Evolutionary conservation across 1,140 invertebrate species (phyloP).

Genomic region (Trachymyrmex cornetzi): DNA sequence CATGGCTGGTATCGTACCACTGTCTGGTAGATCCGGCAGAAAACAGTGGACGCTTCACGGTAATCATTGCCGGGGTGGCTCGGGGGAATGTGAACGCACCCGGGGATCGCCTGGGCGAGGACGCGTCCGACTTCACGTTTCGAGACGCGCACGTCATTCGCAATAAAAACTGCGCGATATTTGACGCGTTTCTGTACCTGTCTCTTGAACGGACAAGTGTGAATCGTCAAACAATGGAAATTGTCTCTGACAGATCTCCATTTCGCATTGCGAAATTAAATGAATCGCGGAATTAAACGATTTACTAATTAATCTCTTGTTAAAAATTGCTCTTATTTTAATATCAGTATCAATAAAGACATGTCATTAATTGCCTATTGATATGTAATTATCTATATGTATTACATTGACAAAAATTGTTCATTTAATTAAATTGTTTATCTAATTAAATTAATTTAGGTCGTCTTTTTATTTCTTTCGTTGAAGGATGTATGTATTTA

Average conservation of each 20-base stretch:
- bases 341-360: not conserved
- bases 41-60: conserved; percentile 87
- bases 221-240: not conserved
- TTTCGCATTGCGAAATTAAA: not conserved
- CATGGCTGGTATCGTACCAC: conserved; percentile 85
- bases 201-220: not conserved
- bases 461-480: too few species aligned
- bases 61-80: conserved; percentile 74
- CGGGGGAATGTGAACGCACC: not conserved
- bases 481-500: too few species aligned
- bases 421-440: too few species aligned
- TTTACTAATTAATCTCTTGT: not conserved
- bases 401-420: too few species aligned
- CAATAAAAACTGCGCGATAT: conserved; percentile 6
- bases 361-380: not conserved
- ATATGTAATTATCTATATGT: not conserved
- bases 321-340: not conserved
- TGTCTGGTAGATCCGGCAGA: conserved; percentile 83
- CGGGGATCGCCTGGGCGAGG: not conserved
- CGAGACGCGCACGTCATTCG: not conserved
- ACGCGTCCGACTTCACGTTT: not conserved
- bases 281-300: not conserved
- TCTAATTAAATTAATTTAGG: too few species aligned
- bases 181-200: not conserved
- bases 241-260: not conserved